phyloP scores from a whole-genome alignment of 2,888 invertebrate genomes.

The Tridacna gigas region DNA sequence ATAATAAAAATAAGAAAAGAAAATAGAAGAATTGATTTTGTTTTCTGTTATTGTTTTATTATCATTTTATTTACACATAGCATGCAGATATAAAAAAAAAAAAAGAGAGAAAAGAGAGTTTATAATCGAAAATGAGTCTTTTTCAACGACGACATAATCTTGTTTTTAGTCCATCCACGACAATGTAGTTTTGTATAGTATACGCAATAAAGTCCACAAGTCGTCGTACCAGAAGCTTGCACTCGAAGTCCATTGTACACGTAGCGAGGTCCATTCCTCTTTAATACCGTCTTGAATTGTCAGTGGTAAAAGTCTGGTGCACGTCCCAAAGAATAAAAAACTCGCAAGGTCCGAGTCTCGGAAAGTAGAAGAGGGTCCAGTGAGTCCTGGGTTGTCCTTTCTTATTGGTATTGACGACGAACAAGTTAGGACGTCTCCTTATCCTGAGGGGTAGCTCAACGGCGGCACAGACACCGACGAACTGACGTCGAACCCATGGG shows the following conservation, averaged over 20 bases:
- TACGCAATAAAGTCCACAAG: conserved; percentile 20
- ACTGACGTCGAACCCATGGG: not conserved
- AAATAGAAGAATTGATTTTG: not conserved
- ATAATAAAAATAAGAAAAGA: not conserved
- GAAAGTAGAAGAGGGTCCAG: conserved; percentile 30
- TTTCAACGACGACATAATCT: not conserved
- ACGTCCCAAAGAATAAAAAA: conserved; percentile 17
- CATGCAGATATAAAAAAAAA: too few relatives aligned
- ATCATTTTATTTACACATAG: not conserved
- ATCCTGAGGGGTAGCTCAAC: conserved; percentile 15
- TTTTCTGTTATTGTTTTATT: not conserved
- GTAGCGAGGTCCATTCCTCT: conserved; percentile 20
- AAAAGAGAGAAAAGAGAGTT: too few relatives aligned
- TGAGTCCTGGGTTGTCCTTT: conserved; percentile 5
- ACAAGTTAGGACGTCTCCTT: conserved; percentile 6
- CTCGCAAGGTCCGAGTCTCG: conserved; percentile 11
- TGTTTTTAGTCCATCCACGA: not conserved
- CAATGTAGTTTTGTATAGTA: not conserved
- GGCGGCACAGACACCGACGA: conserved; percentile 25
- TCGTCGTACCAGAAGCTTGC: not conserved
- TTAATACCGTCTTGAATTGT: conserved; percentile 16
- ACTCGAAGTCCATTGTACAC: conserved; percentile 5
- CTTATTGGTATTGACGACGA: conserved; percentile 26
- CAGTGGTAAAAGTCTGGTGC: conserved; percentile 14
- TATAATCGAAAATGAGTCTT: not conserved